Conservation (phyloP, 2,113 vertebrate species). For the Suncus etruscus region DNA sequence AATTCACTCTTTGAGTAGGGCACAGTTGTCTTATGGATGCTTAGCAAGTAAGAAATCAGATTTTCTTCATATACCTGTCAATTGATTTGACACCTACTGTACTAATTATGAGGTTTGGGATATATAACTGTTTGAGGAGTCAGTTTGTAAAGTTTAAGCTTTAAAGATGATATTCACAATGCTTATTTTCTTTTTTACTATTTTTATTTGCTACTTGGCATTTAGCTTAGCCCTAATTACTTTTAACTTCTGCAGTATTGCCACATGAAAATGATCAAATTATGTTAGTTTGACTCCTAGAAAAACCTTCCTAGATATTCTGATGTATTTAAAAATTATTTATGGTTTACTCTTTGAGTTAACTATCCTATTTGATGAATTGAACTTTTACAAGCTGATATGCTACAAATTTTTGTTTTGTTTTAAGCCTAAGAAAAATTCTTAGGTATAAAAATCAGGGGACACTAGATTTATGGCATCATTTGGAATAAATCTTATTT, state of each 20-base stretch:
- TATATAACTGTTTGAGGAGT: neutral
- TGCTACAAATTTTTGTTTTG: neutral
- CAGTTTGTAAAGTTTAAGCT: slow-evolving; percentile 43
- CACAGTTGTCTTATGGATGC: slow-evolving; percentile 44
- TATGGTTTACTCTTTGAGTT: neutral
- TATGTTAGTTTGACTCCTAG: slow-evolving; percentile 15
- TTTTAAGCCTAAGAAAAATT: slow-evolving; percentile 38
- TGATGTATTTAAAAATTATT: slow-evolving; percentile 6
- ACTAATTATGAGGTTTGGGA: slow-evolving; percentile 3
- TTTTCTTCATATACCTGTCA: slow-evolving; percentile 51
- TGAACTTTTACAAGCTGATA: slow-evolving; percentile 44
- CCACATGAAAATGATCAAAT: slow-evolving; percentile 12
- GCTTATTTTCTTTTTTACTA: slow-evolving; percentile 32
- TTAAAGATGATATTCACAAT: slow-evolving; percentile 59
- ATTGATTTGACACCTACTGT: slow-evolving; percentile 1
- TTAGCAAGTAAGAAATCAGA: slow-evolving; percentile 42
- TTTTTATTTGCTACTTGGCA: slow-evolving; percentile 5
- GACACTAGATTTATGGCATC: neutral
- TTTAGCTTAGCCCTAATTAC: neutral
- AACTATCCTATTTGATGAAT: slow-evolving; percentile 40
- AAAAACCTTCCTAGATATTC: slow-evolving; percentile 12
- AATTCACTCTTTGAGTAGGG: slow-evolving; percentile 68
- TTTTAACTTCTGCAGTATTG: slow-evolving; percentile 1
- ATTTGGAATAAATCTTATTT: slow-evolving; percentile 30
- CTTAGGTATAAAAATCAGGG: neutral